Evolutionary conservation across 2,113 vertebrate species (phyloP).

Genomic region (Myrmecophaga tridactyla): DNA sequence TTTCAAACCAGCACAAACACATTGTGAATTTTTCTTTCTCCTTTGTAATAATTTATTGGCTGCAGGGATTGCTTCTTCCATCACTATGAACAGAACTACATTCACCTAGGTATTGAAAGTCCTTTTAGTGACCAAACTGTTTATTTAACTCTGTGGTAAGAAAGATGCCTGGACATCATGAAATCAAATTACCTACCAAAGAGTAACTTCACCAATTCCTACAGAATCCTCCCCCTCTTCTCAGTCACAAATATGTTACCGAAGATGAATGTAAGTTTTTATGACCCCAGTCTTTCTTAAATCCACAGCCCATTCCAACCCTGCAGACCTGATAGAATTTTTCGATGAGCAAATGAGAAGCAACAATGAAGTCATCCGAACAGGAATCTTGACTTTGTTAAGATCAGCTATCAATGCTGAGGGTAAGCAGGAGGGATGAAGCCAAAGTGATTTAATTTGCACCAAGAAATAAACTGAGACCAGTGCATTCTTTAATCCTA

Average conservation of each 20-base stretch:
- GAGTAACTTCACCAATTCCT: not conserved
- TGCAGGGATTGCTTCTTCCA: not conserved
- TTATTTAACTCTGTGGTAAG: not conserved
- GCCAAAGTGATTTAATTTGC: not conserved
- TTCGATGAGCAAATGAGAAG: conserved; percentile 71
- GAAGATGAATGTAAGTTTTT: not conserved
- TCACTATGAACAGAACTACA: not conserved
- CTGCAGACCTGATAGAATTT: conserved; percentile 72
- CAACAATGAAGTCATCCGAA: conserved; percentile 27
- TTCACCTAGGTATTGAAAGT: not conserved
- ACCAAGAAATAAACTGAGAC: not conserved
- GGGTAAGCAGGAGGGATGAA: conserved; percentile 40
- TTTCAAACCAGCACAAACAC: too few relatives aligned
- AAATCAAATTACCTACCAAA: not conserved
- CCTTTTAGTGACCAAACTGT: conserved; percentile 6
- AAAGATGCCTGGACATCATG: not conserved
- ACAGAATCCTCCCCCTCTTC: not conserved
- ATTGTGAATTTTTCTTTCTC: not conserved
- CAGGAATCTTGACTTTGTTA: conserved; percentile 64
- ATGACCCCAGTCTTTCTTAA: conserved; percentile 34
- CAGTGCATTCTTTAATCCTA: not conserved
- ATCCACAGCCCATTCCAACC: conserved; percentile 60
- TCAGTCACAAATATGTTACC: not conserved
- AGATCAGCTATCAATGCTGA: conserved; percentile 46
- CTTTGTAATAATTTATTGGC: not conserved